A percentile compares a stretch with the other conserved stretches of the same genome.
Conservation (phyloP, 2,888 invertebrate species). For the Helleia helle region DNA sequence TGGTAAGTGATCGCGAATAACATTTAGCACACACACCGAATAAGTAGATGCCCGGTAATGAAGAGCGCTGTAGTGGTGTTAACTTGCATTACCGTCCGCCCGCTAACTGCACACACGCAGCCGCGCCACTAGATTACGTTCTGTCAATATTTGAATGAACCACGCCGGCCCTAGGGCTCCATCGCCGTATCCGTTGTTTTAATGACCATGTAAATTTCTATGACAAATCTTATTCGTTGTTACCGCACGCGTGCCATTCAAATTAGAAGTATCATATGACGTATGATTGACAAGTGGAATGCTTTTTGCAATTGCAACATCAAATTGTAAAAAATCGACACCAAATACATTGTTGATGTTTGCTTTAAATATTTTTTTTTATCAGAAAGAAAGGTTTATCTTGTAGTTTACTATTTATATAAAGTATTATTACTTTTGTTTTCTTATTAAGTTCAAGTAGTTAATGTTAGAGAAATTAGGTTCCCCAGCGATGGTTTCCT, state of each 20-base stretch:
- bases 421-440: too few relatives aligned
- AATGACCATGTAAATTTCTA: slow-evolving; percentile 20
- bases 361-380: too few relatives aligned
- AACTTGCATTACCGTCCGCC: slow-evolving; percentile 55
- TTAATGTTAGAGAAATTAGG: too few relatives aligned
- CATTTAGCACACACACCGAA: slow-evolving; percentile 43
- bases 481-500: too few relatives aligned
- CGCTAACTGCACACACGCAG: slow-evolving; percentile 40
- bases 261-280: too few relatives aligned
- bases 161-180: slow-evolving; percentile 15
- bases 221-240: slow-evolving; percentile 14
- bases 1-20: slow-evolving; percentile 48
- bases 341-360: too few relatives aligned
- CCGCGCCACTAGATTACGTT: slow-evolving; percentile 55
- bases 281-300: too few relatives aligned
- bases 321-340: too few relatives aligned
- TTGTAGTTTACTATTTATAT: too few relatives aligned
- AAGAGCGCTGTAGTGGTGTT: slow-evolving; percentile 51
- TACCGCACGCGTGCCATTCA: slow-evolving; percentile 11
- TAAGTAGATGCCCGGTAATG: slow-evolving; percentile 55
- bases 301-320: too few relatives aligned
- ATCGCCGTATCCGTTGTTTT: slow-evolving; percentile 10
- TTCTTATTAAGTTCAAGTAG: too few relatives aligned
- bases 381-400: too few relatives aligned
- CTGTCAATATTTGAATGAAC: slow-evolving; percentile 59